phyloP scores from a whole-genome alignment of 1,140 invertebrate species.

The Procambarus virginalis region DNA sequence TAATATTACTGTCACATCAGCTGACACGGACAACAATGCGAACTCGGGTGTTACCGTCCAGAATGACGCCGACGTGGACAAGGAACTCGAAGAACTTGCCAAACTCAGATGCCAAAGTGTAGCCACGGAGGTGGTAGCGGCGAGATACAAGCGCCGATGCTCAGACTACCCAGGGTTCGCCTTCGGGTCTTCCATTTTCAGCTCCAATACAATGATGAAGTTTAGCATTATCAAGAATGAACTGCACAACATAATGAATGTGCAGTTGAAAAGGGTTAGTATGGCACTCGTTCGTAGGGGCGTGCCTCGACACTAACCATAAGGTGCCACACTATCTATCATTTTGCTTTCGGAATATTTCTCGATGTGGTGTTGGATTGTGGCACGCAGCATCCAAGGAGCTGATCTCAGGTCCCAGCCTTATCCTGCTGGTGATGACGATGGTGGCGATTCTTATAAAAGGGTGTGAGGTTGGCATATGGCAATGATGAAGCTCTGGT shows the following conservation, averaged over 20 bases:
- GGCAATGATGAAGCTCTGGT: not conserved
- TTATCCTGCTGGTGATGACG: not conserved
- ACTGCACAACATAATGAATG: constrained; percentile 97
- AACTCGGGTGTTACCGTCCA: constrained; percentile 11
- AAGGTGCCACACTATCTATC: not conserved
- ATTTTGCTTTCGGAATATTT: not conserved
- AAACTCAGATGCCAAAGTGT: constrained; percentile 90
- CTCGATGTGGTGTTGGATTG: too few species aligned
- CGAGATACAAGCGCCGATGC: constrained; percentile 86
- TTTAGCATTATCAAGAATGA: constrained; percentile 97
- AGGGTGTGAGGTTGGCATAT: not conserved
- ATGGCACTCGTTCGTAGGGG: constrained; percentile 64
- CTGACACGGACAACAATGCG: constrained; percentile 51
- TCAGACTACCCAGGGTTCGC: constrained; percentile 93
- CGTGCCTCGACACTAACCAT: not conserved
- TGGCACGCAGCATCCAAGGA: too few species aligned
- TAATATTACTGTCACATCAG: constrained; percentile 46
- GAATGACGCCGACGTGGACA: constrained; percentile 48
- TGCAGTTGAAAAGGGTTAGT: constrained; percentile 96
- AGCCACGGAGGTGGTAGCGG: constrained; percentile 88
- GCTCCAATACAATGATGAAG: constrained; percentile 98
- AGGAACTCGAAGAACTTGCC: constrained; percentile 77
- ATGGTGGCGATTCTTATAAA: not conserved
- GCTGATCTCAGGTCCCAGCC: too few species aligned
- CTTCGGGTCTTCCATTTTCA: constrained; percentile 93